Percentiles rank a stretch among this genome's conserved stretches.
These are phyloP conservation scores for Cantharis flavilabris DNA, from an alignment of 2,888 invertebrate genomes.

Conservation along the genomic window DNA sequence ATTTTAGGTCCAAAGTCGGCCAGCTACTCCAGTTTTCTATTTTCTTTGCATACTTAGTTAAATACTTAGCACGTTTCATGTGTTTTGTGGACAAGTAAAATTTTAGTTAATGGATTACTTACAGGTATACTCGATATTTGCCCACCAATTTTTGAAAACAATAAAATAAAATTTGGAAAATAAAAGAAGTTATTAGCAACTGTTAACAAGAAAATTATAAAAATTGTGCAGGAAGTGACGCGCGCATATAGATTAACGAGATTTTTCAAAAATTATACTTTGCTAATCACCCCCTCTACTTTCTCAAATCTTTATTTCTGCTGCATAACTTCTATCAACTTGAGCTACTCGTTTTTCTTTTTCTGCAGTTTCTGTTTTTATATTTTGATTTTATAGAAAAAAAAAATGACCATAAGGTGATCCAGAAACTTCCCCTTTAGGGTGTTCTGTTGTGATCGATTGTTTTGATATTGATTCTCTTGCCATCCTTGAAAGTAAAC, in stretches of 20 bases:
- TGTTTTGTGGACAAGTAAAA: background rate
- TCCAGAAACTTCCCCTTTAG: background rate
- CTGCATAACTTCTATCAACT: background rate
- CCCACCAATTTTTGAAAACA: background rate
- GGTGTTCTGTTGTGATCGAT: background rate
- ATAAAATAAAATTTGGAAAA: background rate
- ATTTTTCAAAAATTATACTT: background rate
- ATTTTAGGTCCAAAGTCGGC: background rate
- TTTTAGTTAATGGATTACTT: background rate
- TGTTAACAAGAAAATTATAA: background rate
- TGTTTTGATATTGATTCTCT: background rate
- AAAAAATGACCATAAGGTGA: background rate
- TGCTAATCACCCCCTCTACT: background rate
- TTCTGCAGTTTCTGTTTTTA: background rate
- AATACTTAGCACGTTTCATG: background rate
- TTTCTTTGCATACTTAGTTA: background rate
- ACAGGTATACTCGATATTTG: background rate
- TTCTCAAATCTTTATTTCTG: background rate
- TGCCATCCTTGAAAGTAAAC: background rate
- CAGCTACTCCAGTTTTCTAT: background rate
- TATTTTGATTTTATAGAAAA: background rate
- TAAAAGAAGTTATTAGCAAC: background rate
- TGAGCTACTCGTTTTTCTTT: background rate
- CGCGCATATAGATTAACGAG: background rate
- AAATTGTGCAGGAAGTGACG: background rate